These are phyloP conservation scores for Pangasius larnaudii DNA, from an alignment of 2,797 vertebrate genomes.

Conservation along the genomic window DNA sequence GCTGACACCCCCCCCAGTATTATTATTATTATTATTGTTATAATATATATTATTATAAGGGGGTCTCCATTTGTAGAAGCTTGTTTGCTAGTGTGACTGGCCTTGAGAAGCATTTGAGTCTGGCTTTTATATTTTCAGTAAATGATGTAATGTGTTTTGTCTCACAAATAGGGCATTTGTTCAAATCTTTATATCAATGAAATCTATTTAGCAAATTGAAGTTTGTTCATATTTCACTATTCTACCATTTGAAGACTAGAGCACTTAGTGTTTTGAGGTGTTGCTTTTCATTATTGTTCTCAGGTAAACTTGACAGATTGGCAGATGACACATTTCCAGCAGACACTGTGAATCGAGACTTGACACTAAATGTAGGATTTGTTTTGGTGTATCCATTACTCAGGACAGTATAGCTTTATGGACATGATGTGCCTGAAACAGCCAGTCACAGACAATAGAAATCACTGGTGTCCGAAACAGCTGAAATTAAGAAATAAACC, in stretches of 20 bases:
- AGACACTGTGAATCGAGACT: background rate
- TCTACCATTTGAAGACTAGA: background rate
- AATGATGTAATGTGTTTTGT: background rate
- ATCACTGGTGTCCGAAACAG: background rate
- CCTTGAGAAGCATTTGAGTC: background rate
- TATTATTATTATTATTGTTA: no score
- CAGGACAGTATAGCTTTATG: background rate
- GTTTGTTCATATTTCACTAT: background rate
- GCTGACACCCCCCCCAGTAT: background rate
- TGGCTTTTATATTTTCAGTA: background rate
- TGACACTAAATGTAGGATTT: background rate
- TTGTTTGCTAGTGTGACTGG: background rate
- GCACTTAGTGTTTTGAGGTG: background rate
- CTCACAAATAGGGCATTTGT: background rate
- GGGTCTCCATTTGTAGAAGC: background rate
- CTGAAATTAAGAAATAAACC: background rate
- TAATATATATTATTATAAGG: no score
- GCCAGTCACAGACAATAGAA: background rate
- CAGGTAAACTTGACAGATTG: background rate
- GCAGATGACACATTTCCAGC: background rate
- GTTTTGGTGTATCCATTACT: background rate
- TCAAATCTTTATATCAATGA: background rate
- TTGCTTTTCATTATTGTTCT: background rate
- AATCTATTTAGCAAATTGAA: background rate
- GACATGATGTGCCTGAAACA: background rate